Percentiles rank a stretch among this genome's conserved stretches.
phyloP scores from a whole-genome alignment of 2,113 vertebrate species.

The Upupa epops region DNA sequence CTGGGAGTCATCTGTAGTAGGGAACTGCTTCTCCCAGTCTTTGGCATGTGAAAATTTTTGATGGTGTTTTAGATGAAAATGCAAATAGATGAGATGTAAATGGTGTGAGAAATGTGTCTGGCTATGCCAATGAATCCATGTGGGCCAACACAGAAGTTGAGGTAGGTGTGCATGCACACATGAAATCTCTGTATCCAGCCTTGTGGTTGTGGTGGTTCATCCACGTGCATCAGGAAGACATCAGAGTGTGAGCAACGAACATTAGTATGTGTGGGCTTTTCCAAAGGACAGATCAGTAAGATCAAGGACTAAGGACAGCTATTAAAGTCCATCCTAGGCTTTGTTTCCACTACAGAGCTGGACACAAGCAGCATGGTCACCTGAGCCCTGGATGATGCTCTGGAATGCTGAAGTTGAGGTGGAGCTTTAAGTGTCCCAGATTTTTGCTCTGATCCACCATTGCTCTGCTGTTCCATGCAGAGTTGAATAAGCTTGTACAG shows the following conservation, averaged over 20 bases:
- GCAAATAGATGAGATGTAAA: neutral
- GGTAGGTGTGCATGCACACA: rapidly evolving
- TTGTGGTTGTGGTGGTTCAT: neutral
- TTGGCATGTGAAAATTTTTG: neutral
- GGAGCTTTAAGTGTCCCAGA: neutral
- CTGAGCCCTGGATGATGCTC: rapidly evolving
- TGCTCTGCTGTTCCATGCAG: neutral
- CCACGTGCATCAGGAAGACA: rapidly evolving
- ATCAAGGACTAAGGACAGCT: neutral
- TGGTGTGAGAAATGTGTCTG: neutral
- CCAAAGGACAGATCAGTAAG: neutral
- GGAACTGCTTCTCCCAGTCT: neutral
- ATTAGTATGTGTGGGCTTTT: neutral
- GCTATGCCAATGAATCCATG: neutral
- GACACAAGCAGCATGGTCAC: neutral
- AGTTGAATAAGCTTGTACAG: neutral
- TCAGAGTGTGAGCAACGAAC: neutral
- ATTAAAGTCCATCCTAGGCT: neutral
- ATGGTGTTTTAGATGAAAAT: neutral
- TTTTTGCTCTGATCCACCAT: neutral
- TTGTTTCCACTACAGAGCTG: neutral
- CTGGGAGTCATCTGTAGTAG: neutral
- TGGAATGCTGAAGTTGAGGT: neutral
- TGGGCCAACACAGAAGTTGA: neutral
- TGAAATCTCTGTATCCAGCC: neutral